phyloP scores from a whole-genome alignment of 2,888 invertebrate species.

The Drosophila niveifrons region DNA sequence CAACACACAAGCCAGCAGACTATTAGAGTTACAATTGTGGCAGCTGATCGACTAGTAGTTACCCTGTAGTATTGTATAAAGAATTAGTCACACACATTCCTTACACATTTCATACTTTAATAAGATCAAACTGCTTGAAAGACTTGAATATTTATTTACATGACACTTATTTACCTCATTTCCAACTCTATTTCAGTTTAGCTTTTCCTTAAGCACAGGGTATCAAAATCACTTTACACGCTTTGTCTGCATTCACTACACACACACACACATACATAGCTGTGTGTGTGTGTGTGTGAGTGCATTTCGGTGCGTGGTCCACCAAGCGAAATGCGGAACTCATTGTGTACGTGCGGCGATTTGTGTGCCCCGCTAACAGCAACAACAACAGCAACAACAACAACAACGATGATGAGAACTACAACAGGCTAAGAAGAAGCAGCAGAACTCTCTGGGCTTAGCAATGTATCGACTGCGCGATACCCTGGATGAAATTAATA shows the following conservation, averaged over 20 bases:
- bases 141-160: too few relatives aligned
- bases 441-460: background rate
- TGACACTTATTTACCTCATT: background rate
- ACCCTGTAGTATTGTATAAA: too few relatives aligned
- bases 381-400: slow-evolving; percentile 7
- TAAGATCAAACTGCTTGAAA: too few relatives aligned
- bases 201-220: slow-evolving; percentile 21
- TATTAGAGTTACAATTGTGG: background rate
- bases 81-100: too few relatives aligned
- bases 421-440: background rate
- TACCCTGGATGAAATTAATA: slow-evolving; percentile 3
- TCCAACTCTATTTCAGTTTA: background rate
- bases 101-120: too few relatives aligned
- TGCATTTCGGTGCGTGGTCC: slow-evolving; percentile 57
- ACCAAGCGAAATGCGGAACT: slow-evolving; percentile 44
- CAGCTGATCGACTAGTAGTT: background rate
- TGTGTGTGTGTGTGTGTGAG: slow-evolving; percentile 35
- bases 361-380: slow-evolving; percentile 36
- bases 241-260: slow-evolving; percentile 26
- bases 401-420: slow-evolving; percentile 17
- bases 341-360: slow-evolving; percentile 69
- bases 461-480: background rate
- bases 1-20: slow-evolving; percentile 18
- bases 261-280: slow-evolving; percentile 24
- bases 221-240: slow-evolving; percentile 60